Percentiles rank a stretch among this genome's conserved stretches.
phyloP scores from a whole-genome alignment of 2,797 vertebrate genomes.

The Gouania willdenowi region DNA sequence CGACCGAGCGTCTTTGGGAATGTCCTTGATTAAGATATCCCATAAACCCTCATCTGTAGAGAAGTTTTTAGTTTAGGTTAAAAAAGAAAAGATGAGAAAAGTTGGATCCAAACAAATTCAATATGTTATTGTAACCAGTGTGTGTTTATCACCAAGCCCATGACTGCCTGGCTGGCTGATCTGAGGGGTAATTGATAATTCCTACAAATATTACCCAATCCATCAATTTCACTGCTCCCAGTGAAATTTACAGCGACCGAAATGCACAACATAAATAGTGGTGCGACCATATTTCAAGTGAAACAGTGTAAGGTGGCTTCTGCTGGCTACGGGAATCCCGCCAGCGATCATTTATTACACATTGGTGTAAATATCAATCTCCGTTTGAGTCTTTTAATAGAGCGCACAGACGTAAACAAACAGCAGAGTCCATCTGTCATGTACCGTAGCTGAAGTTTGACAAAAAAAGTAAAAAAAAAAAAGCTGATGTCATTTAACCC shows the following conservation, averaged over 20 bases:
- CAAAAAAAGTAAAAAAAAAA: background rate
- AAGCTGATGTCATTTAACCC: conserved; percentile 14
- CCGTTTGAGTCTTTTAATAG: conserved; percentile 39
- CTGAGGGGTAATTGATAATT: conserved; percentile 51
- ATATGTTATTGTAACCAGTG: conserved; percentile 29
- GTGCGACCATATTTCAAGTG: conserved; percentile 37
- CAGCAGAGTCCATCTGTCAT: conserved; percentile 19
- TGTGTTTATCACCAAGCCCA: conserved; percentile 31
- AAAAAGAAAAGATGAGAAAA: background rate
- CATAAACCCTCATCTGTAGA: conserved; percentile 92
- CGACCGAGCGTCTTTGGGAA: conserved; percentile 94
- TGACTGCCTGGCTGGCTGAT: conserved; percentile 20
- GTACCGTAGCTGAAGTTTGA: conserved; percentile 19
- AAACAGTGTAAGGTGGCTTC: conserved; percentile 25
- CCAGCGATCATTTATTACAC: conserved; percentile 49
- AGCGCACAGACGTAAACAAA: conserved; percentile 28
- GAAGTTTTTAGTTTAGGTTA: too few species aligned
- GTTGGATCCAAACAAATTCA: conserved; percentile 24
- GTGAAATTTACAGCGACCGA: conserved; percentile 48
- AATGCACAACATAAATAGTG: conserved; percentile 47
- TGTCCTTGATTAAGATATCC: conserved; percentile 98
- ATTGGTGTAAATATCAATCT: conserved; percentile 39
- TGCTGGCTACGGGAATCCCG: conserved; percentile 34
- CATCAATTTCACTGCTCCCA: conserved; percentile 52
- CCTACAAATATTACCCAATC: conserved; percentile 52